Base-by-base conservation (phyloP, 2,888 invertebrate species). In the Adelognathus sp. region DNA sequence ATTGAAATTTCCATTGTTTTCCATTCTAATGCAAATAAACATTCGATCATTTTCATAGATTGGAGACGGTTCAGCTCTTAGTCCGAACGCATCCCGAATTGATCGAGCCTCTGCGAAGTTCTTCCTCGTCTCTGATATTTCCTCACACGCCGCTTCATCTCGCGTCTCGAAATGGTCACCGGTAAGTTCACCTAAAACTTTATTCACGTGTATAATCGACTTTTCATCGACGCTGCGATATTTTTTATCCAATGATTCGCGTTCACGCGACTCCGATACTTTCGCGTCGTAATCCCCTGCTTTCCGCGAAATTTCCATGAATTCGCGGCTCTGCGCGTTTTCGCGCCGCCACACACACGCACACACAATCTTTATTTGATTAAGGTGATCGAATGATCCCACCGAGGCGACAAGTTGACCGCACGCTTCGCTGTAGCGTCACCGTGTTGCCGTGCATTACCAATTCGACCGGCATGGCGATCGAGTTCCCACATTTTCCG, bases 141-240 rank as follows among this genome's bases (percentile, higher is more conserved):
- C 93, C 95, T 76, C 95, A 97, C 88, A 96, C 98, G 7, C 96
- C 98, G 0, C 93, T 99, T n/a, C 98, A 98, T 91, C 93, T 98
- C 82, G 98, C 98, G 79, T 97, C 97, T 89, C 95, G 97, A 83
- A 97, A 98, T 92, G 99, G 98, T 4, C 97, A 97, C 92, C 96
- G 95, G 96, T 96, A 27, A 50, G 27, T 3, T 11, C 21, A 5
- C 6, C 31, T 14, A 14, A 14, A 14, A 31, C 5, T 9, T 18
- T 9, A 9, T 18, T 31, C 33, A 9, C 31, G 3, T n/a, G n/a
- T n/a, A 31, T 31, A 31, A 31, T n/a, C n/a, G n/a, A n/a, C n/a
- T 31, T 31, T 33, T 56, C 31, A 21, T 33, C 16, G 50, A 14
- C 14, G 29, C 14, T 31, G 41, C 36, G 31, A 31, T 46, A 31